These are phyloP conservation scores for Stigmatopora argus DNA, from an alignment of 2,113 vertebrate species.

Conservation along the genomic window DNA sequence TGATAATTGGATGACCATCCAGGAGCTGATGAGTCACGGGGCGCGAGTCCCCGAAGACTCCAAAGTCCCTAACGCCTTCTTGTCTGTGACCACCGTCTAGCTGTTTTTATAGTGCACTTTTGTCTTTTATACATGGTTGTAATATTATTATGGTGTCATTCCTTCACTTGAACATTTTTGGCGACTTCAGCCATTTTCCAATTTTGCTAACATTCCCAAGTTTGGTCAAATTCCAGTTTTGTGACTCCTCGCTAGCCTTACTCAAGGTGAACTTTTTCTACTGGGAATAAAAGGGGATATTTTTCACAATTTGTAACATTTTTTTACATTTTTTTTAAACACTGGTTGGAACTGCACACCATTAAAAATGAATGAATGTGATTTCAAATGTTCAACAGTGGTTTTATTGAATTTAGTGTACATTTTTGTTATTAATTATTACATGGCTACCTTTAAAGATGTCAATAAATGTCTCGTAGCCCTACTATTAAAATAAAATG, in stretches of 20 bases:
- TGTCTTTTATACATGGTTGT: slow-evolving; percentile 1
- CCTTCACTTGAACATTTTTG: slow-evolving; percentile 9
- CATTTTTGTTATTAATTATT: slow-evolving; percentile 30
- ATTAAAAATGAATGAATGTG: slow-evolving; percentile 19
- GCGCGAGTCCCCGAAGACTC: slow-evolving; percentile 87
- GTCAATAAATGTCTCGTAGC: slow-evolving; percentile 41
- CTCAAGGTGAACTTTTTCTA: slow-evolving; percentile 86
- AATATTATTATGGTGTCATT: slow-evolving; percentile 25
- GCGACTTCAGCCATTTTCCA: neutral
- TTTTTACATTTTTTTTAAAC: slow-evolving; percentile 60
- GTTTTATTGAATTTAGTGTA: slow-evolving; percentile 65
- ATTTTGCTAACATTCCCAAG: slow-evolving; percentile 8
- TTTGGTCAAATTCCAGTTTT: neutral
- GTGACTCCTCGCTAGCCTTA: slow-evolving; percentile 74
- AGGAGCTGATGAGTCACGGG: slow-evolving; percentile 96
- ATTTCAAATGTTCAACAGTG: slow-evolving; percentile 40
- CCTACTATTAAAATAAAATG: slow-evolving; percentile 36
- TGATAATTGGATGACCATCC: slow-evolving; percentile 99
- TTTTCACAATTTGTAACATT: slow-evolving; percentile 85
- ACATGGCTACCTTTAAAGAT: slow-evolving; percentile 23
- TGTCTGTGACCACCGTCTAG: slow-evolving; percentile 96
- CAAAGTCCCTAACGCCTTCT: slow-evolving; percentile 88
- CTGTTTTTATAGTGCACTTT: neutral
- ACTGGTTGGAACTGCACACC: slow-evolving; percentile 22
- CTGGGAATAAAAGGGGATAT: slow-evolving; percentile 64